Conservation (phyloP, 2,113 vertebrate species). For the Apteryx mantelli region DNA sequence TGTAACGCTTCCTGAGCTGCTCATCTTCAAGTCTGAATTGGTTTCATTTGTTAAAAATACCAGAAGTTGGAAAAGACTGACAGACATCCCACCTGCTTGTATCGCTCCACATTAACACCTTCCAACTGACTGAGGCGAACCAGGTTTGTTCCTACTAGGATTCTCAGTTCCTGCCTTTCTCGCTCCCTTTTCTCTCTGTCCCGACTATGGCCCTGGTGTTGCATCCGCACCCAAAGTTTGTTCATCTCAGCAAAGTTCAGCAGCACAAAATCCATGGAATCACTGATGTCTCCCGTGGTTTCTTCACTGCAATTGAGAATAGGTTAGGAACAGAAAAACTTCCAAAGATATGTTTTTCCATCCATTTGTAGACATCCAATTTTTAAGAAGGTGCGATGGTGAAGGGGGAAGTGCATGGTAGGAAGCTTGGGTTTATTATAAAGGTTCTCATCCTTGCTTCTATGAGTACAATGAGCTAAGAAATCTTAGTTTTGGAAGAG, state of each 20-base stretch:
- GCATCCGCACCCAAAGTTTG: slow-evolving; percentile 98
- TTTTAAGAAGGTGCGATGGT: background rate
- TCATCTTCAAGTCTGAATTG: background rate
- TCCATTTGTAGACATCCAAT: background rate
- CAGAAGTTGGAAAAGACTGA: background rate
- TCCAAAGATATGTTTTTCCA: background rate
- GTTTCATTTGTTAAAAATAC: background rate
- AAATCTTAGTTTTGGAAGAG: background rate
- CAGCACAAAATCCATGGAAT: slow-evolving; percentile 97
- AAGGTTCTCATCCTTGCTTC: background rate
- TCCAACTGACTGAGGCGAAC: slow-evolving; percentile 97
- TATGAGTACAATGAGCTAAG: background rate
- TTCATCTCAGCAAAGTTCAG: slow-evolving; percentile 99
- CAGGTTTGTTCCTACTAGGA: slow-evolving; percentile 96
- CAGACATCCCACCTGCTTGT: slow-evolving; percentile 87
- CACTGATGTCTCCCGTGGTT: slow-evolving; percentile 95
- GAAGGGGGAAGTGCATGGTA: background rate
- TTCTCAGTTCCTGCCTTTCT: slow-evolving; percentile 94
- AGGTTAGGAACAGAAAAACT: background rate
- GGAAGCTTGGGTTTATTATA: background rate
- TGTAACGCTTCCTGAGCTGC: background rate
- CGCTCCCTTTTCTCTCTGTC: slow-evolving; percentile 96
- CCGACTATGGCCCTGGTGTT: slow-evolving; percentile 97
- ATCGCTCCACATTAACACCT: slow-evolving; percentile 96
- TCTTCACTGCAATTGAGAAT: slow-evolving; percentile 82